These are phyloP conservation scores for Pseudorasbora parva DNA, from an alignment of 2,113 vertebrate genomes.

Conservation along the genomic window DNA sequence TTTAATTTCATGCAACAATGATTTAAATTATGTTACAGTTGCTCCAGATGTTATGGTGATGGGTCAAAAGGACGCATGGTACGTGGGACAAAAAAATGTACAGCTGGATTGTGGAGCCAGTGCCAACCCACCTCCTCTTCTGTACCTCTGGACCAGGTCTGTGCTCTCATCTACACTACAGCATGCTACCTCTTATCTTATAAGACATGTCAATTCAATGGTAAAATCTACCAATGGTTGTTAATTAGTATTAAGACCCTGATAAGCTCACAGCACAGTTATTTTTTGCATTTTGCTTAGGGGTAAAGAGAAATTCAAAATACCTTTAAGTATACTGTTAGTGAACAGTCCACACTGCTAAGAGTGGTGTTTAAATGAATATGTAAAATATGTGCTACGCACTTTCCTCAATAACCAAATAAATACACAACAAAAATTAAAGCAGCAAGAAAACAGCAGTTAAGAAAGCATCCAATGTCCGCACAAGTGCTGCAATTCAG, in stretches of 20 bases:
- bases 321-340: too few species aligned
- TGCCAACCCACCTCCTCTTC: slow-evolving; percentile 88
- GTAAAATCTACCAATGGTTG: not conserved
- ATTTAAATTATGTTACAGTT: slow-evolving; percentile 74
- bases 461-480: too few species aligned
- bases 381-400: too few species aligned
- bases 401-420: too few species aligned
- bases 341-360: too few species aligned
- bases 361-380: too few species aligned
- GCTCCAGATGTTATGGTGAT: slow-evolving; percentile 85
- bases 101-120: slow-evolving; percentile 89
- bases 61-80: slow-evolving; percentile 87
- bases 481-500: too few species aligned
- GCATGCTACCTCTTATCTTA: not conserved
- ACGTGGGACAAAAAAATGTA: slow-evolving; percentile 88
- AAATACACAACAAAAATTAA: too few species aligned
- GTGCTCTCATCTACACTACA: slow-evolving; percentile 31
- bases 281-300: too few species aligned
- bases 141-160: slow-evolving; percentile 90
- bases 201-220: not conserved
- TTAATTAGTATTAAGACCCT: not conserved
- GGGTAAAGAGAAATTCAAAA: too few species aligned
- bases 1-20: slow-evolving; percentile 6
- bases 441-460: too few species aligned
- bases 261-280: too few species aligned